phyloP scores from a whole-genome alignment of 2,888 invertebrate species.

The Drosophila niveifrons region DNA sequence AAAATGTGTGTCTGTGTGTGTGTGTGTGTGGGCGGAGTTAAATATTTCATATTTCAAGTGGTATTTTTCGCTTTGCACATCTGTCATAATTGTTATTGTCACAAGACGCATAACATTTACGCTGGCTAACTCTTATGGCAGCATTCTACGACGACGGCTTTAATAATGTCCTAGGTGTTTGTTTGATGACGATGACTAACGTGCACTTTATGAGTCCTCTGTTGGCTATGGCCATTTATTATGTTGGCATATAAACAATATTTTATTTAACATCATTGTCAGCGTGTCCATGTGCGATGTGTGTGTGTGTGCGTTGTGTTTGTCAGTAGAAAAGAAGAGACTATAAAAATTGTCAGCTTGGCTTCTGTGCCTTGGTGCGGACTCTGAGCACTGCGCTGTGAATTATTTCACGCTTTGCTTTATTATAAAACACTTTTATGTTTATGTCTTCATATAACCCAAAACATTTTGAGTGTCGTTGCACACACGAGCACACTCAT shows the following conservation, averaged over 20 bases:
- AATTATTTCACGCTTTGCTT: constrained; percentile 82
- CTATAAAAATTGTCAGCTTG: constrained; percentile 81
- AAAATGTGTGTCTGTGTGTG: background rate
- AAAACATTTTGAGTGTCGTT: constrained; percentile 72
- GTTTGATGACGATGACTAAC: constrained; percentile 65
- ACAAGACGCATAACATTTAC: constrained; percentile 9
- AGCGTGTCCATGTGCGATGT: constrained; percentile 17
- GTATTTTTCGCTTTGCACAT: constrained; percentile 45
- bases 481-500: constrained; percentile 25
- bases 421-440: constrained; percentile 82
- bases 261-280: constrained; percentile 81
- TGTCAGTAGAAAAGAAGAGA: constrained; percentile 47
- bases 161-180: constrained; percentile 65
- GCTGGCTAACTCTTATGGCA: constrained; percentile 17
- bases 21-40: background rate
- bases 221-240: constrained; percentile 72
- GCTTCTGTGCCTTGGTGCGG: constrained; percentile 48
- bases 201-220: constrained; percentile 68
- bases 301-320: constrained; percentile 23
- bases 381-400: constrained; percentile 59
- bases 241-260: constrained; percentile 79
- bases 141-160: constrained; percentile 24
- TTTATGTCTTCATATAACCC: constrained; percentile 79
- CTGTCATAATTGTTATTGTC: constrained; percentile 76
- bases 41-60: constrained; percentile 19